Evolutionary conservation across 1,140 invertebrate species (phyloP).

Genomic region (Plectrocnemia conspersa): DNA sequence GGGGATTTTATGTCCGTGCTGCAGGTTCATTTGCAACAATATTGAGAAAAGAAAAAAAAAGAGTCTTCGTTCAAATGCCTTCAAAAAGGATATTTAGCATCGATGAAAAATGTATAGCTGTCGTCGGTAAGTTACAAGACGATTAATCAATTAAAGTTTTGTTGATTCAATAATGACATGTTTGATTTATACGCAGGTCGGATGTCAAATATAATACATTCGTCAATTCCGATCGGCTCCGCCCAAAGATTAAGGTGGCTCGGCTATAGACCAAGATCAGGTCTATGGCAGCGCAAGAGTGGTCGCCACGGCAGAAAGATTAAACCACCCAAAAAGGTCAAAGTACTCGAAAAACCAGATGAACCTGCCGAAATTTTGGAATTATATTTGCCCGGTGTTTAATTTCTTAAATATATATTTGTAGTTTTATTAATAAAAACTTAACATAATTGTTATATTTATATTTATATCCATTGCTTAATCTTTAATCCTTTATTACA

Average conservation of each 20-base stretch:
- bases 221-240: constrained; percentile 72
- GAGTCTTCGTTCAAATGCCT: constrained; percentile 73
- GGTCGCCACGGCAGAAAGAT: constrained; percentile 89
- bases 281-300: constrained; percentile 88
- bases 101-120: constrained; percentile 80
- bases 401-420: background rate
- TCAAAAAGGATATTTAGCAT: constrained; percentile 82
- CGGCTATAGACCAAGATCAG: constrained; percentile 84
- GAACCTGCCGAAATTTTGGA: no score
- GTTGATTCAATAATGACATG: constrained; percentile 3
- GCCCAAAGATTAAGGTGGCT: constrained; percentile 76
- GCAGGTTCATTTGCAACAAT: constrained; percentile 79
- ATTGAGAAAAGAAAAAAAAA: constrained; percentile 67
- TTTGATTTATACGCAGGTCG: constrained; percentile 58
- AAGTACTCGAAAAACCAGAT: constrained; percentile 36
- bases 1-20: constrained; percentile 67
- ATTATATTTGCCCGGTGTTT: constrained; percentile 36
- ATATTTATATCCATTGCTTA: no score
- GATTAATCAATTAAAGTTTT: background rate
- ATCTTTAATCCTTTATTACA: no score
- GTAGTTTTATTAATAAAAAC: no score
- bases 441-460: no score
- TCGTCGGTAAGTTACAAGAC: constrained; percentile 62
- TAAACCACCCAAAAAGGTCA: constrained; percentile 49
- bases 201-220: constrained; percentile 77